Base-by-base conservation (phyloP, 2,797 vertebrate genomes). In the Halcyon chelicuti region DNA sequence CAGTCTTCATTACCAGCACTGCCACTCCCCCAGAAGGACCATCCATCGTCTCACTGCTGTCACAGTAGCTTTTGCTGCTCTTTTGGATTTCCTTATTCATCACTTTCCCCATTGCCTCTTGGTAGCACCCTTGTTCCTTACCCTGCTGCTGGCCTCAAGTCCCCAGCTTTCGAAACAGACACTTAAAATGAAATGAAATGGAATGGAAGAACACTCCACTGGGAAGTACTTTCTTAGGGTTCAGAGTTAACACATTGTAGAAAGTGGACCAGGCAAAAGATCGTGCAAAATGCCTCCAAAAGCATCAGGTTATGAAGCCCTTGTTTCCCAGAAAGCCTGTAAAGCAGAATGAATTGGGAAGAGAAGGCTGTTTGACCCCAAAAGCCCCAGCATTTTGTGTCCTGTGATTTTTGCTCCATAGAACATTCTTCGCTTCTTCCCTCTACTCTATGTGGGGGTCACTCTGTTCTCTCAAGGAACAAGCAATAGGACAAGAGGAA, bases 351-450 rank as follows among this genome's bases (percentile, higher is more conserved):
- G 13, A 46, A 31, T 6, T 22, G 16, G 44, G 73, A 65, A 77
- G n/a, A 58, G 23, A 46, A 39, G 14, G 51, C 10, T 31, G 7
- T 35, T 29, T 44, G 63, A 44, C 23, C 16, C 42, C 28, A 26
- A 49, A 49, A 49, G 16, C 19, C 20, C 37, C 21, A 33, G 29
- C 14, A 47, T 71, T 40, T 21, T 54, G 8, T 70, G 31, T 47
- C 26, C 7, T 6, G 39, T 17, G 12, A 3, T 82, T 66, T 52
- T 31, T 6, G 0, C 28, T 44, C 47, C 3, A 1, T 4, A 7
- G 15, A 57, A 10, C 13, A 79, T 62, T 18, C 13, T 17, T 46
- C 21, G 20, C 42, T 55, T 16, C 10, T 61, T 12, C 47, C 37
- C 61, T 16, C 10, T 51, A 10, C 47, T 49, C 23, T 25, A 12